Conservation (phyloP, 2,113 vertebrate genomes). For the Dicaeum eximium region DNA sequence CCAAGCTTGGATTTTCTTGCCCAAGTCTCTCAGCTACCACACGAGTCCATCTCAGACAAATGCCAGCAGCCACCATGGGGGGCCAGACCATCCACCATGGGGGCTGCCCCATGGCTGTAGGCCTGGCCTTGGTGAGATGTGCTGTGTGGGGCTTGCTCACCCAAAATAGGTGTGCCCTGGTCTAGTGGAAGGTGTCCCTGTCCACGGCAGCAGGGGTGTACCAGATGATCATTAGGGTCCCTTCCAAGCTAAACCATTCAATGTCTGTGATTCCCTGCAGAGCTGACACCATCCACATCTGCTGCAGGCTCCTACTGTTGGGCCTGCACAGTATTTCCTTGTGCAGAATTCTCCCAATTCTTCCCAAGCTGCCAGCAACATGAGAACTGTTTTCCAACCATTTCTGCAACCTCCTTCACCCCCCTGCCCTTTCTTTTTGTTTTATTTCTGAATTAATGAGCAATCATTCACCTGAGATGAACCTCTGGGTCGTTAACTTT, state of each 20-base stretch:
- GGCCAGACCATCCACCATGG: rapidly evolving
- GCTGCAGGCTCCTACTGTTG: not conserved
- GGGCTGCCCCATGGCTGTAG: not conserved
- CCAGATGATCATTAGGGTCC: not conserved
- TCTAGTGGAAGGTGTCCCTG: not conserved
- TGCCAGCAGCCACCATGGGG: not conserved
- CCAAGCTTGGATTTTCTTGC: not conserved
- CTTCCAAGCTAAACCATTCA: not conserved
- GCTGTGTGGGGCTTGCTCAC: not conserved
- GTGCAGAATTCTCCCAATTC: not conserved
- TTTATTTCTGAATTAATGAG: slow-evolving; percentile 22
- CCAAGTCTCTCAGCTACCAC: not conserved
- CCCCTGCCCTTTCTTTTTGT: not conserved
- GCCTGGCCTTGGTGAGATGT: not conserved
- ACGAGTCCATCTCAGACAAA: not conserved
- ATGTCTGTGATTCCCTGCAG: not conserved
- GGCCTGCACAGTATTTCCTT: not conserved
- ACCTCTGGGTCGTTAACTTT: slow-evolving; percentile 19
- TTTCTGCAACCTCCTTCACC: not conserved
- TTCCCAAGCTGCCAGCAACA: slow-evolving; percentile 11
- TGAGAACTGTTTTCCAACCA: not conserved
- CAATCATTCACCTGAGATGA: not conserved
- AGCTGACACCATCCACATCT: not conserved
- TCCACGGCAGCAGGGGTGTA: not conserved
- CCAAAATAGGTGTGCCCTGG: not conserved